These are phyloP conservation scores for Drosophila villosipedis DNA, from an alignment of 2,888 invertebrate genomes.

Conservation along the genomic window DNA sequence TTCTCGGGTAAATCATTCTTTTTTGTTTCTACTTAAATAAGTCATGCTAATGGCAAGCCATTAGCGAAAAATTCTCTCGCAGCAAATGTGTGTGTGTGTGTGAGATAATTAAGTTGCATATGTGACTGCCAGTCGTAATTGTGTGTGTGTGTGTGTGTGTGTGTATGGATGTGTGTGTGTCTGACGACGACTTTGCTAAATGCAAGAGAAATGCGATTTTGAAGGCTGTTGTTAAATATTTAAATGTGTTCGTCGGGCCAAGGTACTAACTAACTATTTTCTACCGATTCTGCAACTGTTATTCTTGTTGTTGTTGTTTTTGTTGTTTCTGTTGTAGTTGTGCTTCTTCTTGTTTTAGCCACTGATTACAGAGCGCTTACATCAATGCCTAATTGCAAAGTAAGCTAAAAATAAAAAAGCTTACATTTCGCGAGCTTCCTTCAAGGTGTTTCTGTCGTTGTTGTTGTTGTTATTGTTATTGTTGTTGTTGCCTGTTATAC, in stretches of 20 bases:
- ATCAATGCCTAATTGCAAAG: slow-evolving; percentile 71
- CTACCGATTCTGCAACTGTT: not conserved
- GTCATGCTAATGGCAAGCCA: slow-evolving; percentile 80
- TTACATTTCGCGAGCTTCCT: slow-evolving; percentile 43
- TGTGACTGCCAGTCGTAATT: slow-evolving; percentile 50
- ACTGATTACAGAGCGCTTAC: slow-evolving; percentile 61
- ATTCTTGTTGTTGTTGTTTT: slow-evolving; percentile 5
- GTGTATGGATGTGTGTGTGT: not conserved
- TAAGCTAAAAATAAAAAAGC: slow-evolving; percentile 57
- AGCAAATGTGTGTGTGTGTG: slow-evolving; percentile 32
- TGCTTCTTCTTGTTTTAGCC: slow-evolving; percentile 24
- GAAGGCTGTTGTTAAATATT: slow-evolving; percentile 78
- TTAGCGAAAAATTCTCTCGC: slow-evolving; percentile 71
- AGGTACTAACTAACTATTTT: slow-evolving; percentile 44
- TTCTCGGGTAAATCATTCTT: not conserved
- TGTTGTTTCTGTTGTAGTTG: slow-evolving; percentile 9
- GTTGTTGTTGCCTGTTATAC: not conserved
- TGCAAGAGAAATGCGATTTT: slow-evolving; percentile 75
- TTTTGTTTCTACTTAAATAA: slow-evolving; percentile 70
- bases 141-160: slow-evolving; percentile 21
- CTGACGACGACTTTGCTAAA: slow-evolving; percentile 47
- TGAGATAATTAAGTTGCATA: slow-evolving; percentile 73
- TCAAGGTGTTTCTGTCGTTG: slow-evolving; percentile 47
- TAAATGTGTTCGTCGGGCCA: slow-evolving; percentile 66
- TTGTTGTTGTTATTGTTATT: not conserved